phyloP scores from a whole-genome alignment of 1,140 invertebrate genomes.

The Formica exsecta region DNA sequence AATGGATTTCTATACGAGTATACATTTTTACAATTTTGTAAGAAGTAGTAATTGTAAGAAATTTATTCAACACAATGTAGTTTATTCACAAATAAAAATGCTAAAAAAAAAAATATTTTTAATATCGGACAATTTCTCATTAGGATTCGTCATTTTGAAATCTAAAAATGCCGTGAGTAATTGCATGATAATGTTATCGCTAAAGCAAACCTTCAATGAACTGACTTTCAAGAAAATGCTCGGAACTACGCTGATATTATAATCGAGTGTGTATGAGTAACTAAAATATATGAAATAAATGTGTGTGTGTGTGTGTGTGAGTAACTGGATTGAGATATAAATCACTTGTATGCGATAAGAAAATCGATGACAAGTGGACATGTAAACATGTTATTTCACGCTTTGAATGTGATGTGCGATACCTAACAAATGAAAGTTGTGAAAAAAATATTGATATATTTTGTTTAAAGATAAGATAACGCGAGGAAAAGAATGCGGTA shows the following conservation, averaged over 20 bases:
- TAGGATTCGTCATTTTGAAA: too few relatives aligned
- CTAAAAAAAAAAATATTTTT: background rate
- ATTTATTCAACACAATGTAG: background rate
- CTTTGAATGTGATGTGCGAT: too few relatives aligned
- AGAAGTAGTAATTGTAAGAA: background rate
- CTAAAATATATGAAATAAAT: background rate
- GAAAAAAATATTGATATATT: too few relatives aligned
- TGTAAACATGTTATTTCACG: too few relatives aligned
- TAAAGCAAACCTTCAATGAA: background rate
- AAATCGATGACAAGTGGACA: background rate
- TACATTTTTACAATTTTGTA: background rate
- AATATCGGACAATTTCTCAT: too few relatives aligned
- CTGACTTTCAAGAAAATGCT: conserved; percentile 37
- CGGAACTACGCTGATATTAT: conserved; percentile 52
- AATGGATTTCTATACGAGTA: background rate
- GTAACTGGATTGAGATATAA: too few relatives aligned
- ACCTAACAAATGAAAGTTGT: too few relatives aligned
- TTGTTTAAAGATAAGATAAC: too few relatives aligned
- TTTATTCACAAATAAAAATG: background rate
- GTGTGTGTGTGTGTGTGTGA: conserved; percentile 16
- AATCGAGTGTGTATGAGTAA: background rate
- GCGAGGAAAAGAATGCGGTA: too few relatives aligned
- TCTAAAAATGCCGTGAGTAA: conserved; percentile 14
- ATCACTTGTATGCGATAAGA: background rate
- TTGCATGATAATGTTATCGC: background rate